Percentiles rank a stretch among this genome's conserved stretches.
Conservation (phyloP, 30 jellyfish, hydroid and myxozoan species). For the Hydractinia symbiolongicarpus region DNA sequence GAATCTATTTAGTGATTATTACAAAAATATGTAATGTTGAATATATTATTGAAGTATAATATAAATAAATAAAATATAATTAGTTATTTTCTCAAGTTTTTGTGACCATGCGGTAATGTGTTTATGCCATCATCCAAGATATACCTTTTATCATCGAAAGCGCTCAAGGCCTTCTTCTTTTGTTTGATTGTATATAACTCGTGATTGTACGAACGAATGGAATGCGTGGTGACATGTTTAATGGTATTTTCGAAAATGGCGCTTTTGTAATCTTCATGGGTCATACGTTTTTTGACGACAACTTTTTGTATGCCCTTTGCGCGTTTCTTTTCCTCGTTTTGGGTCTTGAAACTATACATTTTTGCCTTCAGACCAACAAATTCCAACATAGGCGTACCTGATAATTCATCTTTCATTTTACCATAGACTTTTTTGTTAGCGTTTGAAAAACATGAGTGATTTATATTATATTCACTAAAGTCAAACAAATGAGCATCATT, state of each 20-base stretch:
- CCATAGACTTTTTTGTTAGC: background rate
- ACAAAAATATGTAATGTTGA: no score
- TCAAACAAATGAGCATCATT: no score
- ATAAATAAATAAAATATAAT: no score
- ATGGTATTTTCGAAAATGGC: background rate
- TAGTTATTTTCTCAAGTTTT: no score
- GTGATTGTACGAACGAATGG: background rate
- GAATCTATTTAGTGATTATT: no score
- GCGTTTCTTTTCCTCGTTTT: background rate
- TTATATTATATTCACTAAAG: background rate
- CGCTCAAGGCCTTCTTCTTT: no score
- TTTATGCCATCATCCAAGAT: background rate
- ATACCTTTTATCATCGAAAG: background rate
- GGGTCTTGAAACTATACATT: no score
- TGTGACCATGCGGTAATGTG: conserved; percentile 13
- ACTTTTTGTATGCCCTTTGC: background rate
- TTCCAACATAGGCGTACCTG: no score
- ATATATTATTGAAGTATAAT: no score
- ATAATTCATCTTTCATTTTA: background rate
- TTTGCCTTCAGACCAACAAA: no score
- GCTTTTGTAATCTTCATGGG: background rate
- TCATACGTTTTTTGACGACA: background rate
- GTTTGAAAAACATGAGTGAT: background rate
- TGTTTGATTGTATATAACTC: background rate
- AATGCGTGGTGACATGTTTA: background rate